Evolutionary conservation across 2,797 vertebrate genomes (phyloP).

Genomic region (Sorex maritimensis): DNA sequence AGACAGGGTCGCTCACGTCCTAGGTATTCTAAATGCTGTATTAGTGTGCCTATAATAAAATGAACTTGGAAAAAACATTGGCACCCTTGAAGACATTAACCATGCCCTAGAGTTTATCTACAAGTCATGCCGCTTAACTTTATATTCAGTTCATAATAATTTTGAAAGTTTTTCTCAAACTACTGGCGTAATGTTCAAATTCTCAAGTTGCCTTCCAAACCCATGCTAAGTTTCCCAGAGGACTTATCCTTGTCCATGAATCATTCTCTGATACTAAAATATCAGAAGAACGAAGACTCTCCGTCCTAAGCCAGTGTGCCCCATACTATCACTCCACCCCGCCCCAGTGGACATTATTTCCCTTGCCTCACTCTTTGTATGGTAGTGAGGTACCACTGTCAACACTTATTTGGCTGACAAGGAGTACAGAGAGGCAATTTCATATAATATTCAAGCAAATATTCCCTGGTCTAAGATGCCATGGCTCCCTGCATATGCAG

Average conservation of each 20-base stretch:
- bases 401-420: neutral
- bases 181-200: neutral
- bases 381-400: neutral
- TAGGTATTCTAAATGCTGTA: constrained; percentile 11
- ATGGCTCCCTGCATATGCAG: neutral
- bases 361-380: neutral
- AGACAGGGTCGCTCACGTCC: neutral
- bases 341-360: neutral
- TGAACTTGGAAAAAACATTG: neutral
- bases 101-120: neutral
- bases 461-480: neutral
- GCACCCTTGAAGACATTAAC: neutral
- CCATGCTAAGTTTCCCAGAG: neutral
- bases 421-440: neutral
- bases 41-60: neutral
- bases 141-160: neutral
- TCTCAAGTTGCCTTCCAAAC: neutral
- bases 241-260: neutral
- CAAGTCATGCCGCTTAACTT: neutral
- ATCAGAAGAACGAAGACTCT: neutral
- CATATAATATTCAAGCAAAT: constrained; percentile 1
- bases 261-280: neutral
- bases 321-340: neutral
- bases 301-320: neutral
- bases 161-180: constrained; percentile 8